Base-by-base conservation (phyloP, 2,888 invertebrate genomes). In the Pseudoips prasinana region DNA sequence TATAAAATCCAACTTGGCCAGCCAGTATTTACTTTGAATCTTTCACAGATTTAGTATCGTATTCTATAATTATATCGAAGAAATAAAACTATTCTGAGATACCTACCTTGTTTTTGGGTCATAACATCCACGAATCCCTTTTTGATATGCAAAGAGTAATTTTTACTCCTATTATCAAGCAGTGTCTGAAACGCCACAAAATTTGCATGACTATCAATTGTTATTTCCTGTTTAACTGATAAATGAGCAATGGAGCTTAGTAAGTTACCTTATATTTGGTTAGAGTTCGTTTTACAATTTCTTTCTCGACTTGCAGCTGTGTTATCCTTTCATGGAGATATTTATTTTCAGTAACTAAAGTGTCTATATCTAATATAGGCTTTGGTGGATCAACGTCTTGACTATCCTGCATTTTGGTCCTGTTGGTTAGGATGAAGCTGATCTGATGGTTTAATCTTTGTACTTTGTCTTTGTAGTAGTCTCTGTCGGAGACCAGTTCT, bases 21-120 rank as follows among this genome's bases (percentile, higher is more conserved):
- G n/a, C n/a, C n/a, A n/a, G n/a, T n/a, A n/a, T n/a, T n/a, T n/a
- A n/a, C n/a, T n/a, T n/a, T n/a, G n/a, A n/a, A n/a, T n/a, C n/a
- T n/a, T n/a, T n/a, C n/a, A n/a, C n/a, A n/a, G n/a, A n/a, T n/a
- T n/a, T n/a, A n/a, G n/a, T n/a, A n/a, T n/a, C n/a, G n/a, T n/a
- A n/a, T n/a, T n/a, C n/a, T n/a, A n/a, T n/a, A n/a, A n/a, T n/a
- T n/a, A n/a, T n/a, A n/a, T n/a, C n/a, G n/a, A n/a, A n/a, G n/a
- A n/a, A n/a, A n/a, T n/a, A n/a, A n/a, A n/a, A n/a, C n/a, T n/a
- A n/a, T n/a, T n/a, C n/a, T n/a, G n/a, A n/a, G n/a, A n/a, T n/a
- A n/a, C n/a, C n/a, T 73, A 95, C 95, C 95, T 93, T 95, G 95
- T 64, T 93, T 94, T 68, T 95, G 94, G 8, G 94, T 93, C 83